Conservation (phyloP, 2,797 vertebrate species). For the Allobates femoralis region DNA sequence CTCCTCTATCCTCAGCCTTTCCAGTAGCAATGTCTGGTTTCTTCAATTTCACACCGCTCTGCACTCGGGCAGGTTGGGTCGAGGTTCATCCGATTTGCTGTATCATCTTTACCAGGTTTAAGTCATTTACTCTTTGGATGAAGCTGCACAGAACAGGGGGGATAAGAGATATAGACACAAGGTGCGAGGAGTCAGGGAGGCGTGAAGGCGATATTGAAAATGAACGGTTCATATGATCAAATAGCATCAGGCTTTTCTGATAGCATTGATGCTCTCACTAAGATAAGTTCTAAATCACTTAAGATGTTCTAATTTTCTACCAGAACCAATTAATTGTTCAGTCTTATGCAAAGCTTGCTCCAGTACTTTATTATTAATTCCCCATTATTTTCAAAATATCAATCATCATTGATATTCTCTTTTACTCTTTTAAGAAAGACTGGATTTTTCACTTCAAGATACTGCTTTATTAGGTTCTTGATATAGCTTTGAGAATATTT, state of each 20-base stretch:
- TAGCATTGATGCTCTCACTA: not conserved
- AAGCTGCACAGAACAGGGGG: conserved; percentile 30
- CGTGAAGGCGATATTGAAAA: conserved; percentile 49
- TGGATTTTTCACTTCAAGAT: no score
- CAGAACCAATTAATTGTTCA: not conserved
- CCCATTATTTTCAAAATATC: not conserved
- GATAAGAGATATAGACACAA: conserved; percentile 40
- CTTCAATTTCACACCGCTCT: conserved; percentile 60
- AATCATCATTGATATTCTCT: no score
- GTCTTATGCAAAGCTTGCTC: not conserved
- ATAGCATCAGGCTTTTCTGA: not conserved
- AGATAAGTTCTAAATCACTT: not conserved
- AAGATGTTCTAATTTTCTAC: not conserved
- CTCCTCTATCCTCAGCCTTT: not conserved
- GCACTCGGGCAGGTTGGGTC: conserved; percentile 28
- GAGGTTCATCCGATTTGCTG: conserved; percentile 44
- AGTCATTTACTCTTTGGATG: conserved; percentile 54
- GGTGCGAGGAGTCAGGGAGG: conserved; percentile 28
- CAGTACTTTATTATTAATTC: not conserved
- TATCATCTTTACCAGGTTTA: conserved; percentile 52
- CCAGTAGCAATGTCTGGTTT: conserved; percentile 22
- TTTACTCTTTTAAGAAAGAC: no score
- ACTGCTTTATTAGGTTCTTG: no score
- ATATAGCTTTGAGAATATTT: no score
- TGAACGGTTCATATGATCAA: conserved; percentile 15